These are phyloP conservation scores for Luperina nickerlii DNA, from an alignment of 2,888 invertebrate genomes.

Conservation along the genomic window DNA sequence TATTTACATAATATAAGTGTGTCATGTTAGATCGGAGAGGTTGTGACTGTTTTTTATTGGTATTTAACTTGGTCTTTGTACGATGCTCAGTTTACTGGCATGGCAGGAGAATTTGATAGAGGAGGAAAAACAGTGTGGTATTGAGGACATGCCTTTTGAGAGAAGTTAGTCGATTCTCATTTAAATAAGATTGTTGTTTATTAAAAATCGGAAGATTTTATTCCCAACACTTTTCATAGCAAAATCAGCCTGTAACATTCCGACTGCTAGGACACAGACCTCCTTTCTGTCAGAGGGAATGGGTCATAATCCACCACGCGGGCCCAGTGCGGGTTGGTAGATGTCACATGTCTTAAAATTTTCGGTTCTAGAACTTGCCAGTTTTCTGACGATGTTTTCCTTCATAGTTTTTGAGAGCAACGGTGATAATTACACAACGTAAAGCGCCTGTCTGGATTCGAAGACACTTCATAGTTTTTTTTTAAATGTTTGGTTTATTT, in stretches of 20 bases:
- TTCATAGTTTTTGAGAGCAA: too few relatives aligned
- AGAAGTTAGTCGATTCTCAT: neutral
- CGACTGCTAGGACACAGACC: too few relatives aligned
- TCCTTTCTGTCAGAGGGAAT: too few relatives aligned
- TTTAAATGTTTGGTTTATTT: neutral
- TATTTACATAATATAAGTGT: slow-evolving; percentile 77
- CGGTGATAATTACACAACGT: too few relatives aligned
- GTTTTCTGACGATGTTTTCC: too few relatives aligned
- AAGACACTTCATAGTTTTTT: neutral
- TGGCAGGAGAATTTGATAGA: slow-evolving; percentile 28
- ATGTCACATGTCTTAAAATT: too few relatives aligned
- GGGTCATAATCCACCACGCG: too few relatives aligned
- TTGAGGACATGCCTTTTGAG: neutral
- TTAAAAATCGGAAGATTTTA: neutral
- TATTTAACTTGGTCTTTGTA: slow-evolving; percentile 66
- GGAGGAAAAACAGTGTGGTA: neutral
- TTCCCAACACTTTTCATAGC: neutral
- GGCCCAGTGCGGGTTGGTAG: too few relatives aligned
- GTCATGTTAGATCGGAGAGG: slow-evolving; percentile 57
- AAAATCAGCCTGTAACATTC: too few relatives aligned
- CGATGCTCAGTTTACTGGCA: slow-evolving; percentile 57
- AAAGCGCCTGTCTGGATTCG: too few relatives aligned
- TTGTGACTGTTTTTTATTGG: slow-evolving; percentile 71
- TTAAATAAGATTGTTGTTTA: neutral
- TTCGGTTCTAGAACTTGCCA: too few relatives aligned